Base-by-base conservation (phyloP, 2,888 invertebrate species). In the Diaphora mendica region DNA sequence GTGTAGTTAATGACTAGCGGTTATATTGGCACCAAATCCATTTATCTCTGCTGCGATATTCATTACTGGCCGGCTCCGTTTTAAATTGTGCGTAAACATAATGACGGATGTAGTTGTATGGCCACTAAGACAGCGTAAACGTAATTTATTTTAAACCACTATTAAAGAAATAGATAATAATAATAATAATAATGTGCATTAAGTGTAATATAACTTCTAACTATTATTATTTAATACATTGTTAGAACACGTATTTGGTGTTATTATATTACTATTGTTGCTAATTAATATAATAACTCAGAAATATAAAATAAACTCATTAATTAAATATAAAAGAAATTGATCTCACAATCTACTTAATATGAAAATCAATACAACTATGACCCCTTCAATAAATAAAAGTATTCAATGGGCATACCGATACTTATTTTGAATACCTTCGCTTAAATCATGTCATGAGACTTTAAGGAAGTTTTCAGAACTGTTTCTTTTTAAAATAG, bases 61-160 rank as follows among this genome's bases (percentile, higher is more conserved):
- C 90, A 91, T 91, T 90, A 90, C 89, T 81, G 82, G 82, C 77
- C 73, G 83, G 89, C 87, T 85, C 84, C 81, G 85, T 81, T 91
- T 91, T 91, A 91, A 91, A 91, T 91, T 90, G 91, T 89, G 90
- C 90, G 91, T 91, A 89, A 91, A 91, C 88, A 87, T 91, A 90
- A 91, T 90, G 90, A 90, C 84, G 83, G 84, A 80, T 88, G 85
- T 88, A 85, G 80, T 67, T 76, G 77, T 85, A 72, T 74, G 86
- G 89, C 88, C 73, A 83, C 42, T 35, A 75, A 79, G 82, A 48
- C 13, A 48, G 84, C 81, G 84, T 55, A 33, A 20, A 23, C 44
- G 2, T 9, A 26, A 9, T 75, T 11, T 62, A 26, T 17, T 75
- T 11, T 62, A 62, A 30, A 3, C 13, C 13, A 59, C 15, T 59